phyloP scores from a whole-genome alignment of 2,888 invertebrate species.

The Tenthredo scrophulariae region DNA sequence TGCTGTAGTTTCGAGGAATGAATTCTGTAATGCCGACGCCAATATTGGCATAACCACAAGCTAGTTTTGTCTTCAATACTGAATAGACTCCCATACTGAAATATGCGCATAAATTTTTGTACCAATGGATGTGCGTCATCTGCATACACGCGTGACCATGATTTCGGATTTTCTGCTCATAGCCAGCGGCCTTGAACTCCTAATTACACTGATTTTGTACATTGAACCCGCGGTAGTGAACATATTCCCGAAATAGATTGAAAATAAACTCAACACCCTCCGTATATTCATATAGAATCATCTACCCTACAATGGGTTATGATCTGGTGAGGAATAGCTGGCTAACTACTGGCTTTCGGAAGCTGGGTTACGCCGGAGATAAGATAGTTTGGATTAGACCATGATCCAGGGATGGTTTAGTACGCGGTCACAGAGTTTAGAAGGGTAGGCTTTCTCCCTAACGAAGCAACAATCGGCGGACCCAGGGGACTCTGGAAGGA shows the following conservation, averaged over 20 bases:
- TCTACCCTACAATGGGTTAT: neutral
- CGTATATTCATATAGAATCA: neutral
- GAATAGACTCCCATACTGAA: neutral
- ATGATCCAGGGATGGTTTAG: constrained; percentile 1
- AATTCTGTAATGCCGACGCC: neutral
- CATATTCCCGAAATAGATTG: neutral
- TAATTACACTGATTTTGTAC: neutral
- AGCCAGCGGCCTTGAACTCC: neutral
- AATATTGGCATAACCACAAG: neutral
- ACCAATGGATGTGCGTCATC: neutral
- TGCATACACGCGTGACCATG: neutral
- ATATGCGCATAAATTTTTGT: neutral
- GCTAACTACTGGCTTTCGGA: neutral
- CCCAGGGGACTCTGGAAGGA: neutral
- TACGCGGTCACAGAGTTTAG: constrained; percentile 2
- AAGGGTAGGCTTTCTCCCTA: neutral
- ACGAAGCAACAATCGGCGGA: neutral
- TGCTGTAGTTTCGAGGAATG: neutral
- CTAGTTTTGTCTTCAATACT: neutral
- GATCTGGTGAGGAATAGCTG: neutral
- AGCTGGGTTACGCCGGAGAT: neutral
- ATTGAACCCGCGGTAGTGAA: neutral
- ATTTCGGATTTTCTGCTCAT: neutral
- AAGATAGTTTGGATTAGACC: constrained; percentile 15
- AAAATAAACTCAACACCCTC: neutral